Conservation (phyloP, 2,113 vertebrate species). For the Crocuta crocuta region DNA sequence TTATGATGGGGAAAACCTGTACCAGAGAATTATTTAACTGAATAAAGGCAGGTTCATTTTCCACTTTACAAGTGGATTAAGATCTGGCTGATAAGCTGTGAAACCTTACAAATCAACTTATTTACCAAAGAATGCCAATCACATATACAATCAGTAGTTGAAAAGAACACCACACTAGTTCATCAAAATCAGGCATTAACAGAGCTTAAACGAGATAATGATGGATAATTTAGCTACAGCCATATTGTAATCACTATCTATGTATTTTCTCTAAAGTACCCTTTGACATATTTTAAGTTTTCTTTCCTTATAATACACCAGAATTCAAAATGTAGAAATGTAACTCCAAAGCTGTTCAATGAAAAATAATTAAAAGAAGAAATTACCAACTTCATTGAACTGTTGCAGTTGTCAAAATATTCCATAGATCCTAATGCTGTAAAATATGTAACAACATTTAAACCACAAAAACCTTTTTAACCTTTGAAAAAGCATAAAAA, state of each 20-base stretch:
- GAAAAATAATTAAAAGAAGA: constrained; percentile 95
- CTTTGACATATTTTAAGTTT: constrained; percentile 80
- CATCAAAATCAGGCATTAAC: constrained; percentile 74
- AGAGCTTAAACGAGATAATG: constrained; percentile 72
- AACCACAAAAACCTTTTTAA: constrained; percentile 94
- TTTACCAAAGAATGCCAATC: constrained; percentile 81
- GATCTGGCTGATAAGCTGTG: constrained; percentile 82
- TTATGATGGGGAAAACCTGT: not conserved
- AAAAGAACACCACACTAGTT: constrained; percentile 79
- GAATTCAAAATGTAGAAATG: constrained; percentile 86
- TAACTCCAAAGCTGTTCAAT: constrained; percentile 92
- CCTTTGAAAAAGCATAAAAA: constrained; percentile 89
- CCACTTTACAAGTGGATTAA: constrained; percentile 80
- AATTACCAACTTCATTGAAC: constrained; percentile 98
- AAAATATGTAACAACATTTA: constrained; percentile 99
- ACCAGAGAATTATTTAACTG: constrained; percentile 79
- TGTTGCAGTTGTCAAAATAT: constrained; percentile 97
- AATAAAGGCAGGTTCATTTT: constrained; percentile 84
- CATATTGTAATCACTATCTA: constrained; percentile 62
- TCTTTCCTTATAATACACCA: constrained; percentile 85
- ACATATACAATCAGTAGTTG: constrained; percentile 79
- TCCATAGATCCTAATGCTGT: constrained; percentile 98
- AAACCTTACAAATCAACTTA: constrained; percentile 83
- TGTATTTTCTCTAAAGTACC: constrained; percentile 55
- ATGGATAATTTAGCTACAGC: constrained; percentile 58